A percentile compares a stretch with the other conserved stretches of the same genome.
Evolutionary conservation across 2,888 invertebrate species (phyloP).

Genomic region (Schrankia costaestrigalis): DNA sequence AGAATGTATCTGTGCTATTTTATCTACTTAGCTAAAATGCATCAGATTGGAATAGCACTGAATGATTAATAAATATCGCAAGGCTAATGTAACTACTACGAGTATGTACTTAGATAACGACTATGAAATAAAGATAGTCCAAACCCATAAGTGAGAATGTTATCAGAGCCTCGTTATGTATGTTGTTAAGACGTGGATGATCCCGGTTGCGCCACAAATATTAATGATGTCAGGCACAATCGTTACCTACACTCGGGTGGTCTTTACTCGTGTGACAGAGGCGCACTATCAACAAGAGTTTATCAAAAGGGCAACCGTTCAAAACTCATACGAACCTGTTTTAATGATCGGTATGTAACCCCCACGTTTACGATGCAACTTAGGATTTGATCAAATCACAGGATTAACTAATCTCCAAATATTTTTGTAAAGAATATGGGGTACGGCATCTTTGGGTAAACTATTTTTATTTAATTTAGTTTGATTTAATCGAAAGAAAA

Average conservation of each 20-base stretch:
- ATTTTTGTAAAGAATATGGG: no score
- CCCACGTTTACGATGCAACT: slow-evolving; percentile 16
- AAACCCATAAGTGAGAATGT: no score
- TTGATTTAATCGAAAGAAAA: no score
- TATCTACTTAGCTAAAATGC: slow-evolving; percentile 19
- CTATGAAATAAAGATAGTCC: no score
- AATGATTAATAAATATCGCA: slow-evolving; percentile 48
- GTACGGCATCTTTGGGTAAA: no score
- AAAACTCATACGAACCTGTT: slow-evolving; percentile 50
- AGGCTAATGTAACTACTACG: no score
- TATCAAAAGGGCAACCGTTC: slow-evolving; percentile 60
- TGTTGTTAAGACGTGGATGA: slow-evolving; percentile 49
- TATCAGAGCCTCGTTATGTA: slow-evolving; percentile 58
- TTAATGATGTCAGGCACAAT: slow-evolving; percentile 59
- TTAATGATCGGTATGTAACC: slow-evolving; percentile 36
- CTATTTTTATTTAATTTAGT: no score
- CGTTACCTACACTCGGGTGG: slow-evolving; percentile 57
- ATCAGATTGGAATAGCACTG: no score
- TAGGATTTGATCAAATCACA: no score
- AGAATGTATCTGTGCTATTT: no score
- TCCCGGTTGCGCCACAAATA: slow-evolving; percentile 66
- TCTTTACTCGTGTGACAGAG: slow-evolving; percentile 48
- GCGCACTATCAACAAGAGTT: slow-evolving; percentile 51
- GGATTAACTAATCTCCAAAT: no score
- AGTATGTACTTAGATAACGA: no score